These are phyloP conservation scores for Saguinus imperator DNA, from an alignment of 2,113 vertebrate species.

Conservation along the genomic window DNA sequence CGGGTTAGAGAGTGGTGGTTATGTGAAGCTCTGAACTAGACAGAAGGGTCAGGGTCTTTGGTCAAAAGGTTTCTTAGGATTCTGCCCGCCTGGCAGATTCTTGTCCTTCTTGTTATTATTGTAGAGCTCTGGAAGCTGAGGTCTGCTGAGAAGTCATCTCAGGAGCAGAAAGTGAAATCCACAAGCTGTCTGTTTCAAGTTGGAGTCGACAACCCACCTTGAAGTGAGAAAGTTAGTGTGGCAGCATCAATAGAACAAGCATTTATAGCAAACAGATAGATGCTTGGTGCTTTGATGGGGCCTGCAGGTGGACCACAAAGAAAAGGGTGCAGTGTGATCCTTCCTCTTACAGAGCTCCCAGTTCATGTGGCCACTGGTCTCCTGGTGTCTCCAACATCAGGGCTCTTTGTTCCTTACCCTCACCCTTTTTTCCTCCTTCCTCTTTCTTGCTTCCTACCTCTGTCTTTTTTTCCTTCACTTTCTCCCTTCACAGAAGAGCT, in stretches of 20 bases:
- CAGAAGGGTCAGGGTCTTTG: background rate
- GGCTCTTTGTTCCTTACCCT: background rate
- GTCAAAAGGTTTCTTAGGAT: background rate
- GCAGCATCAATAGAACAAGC: background rate
- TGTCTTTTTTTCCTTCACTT: background rate
- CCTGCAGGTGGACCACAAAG: background rate
- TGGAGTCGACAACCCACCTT: background rate
- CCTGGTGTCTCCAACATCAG: background rate
- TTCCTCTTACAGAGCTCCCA: background rate
- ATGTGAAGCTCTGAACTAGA: background rate
- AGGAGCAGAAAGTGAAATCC: background rate
- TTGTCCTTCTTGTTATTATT: background rate
- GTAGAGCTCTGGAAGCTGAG: background rate
- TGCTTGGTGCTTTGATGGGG: background rate
- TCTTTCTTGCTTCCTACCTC: background rate
- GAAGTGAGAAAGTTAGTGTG: background rate
- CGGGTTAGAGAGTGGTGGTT: background rate
- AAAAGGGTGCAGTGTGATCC: fast-evolving
- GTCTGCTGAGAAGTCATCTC: background rate
- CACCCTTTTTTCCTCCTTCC: background rate
- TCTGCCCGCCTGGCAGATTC: background rate
- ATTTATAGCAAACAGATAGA: background rate
- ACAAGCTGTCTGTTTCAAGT: background rate
- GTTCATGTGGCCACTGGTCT: background rate
- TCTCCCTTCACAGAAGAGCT: background rate